Evolutionary conservation across 2,797 vertebrate genomes (phyloP).

Genomic region (Poeciliopsis turneri): DNA sequence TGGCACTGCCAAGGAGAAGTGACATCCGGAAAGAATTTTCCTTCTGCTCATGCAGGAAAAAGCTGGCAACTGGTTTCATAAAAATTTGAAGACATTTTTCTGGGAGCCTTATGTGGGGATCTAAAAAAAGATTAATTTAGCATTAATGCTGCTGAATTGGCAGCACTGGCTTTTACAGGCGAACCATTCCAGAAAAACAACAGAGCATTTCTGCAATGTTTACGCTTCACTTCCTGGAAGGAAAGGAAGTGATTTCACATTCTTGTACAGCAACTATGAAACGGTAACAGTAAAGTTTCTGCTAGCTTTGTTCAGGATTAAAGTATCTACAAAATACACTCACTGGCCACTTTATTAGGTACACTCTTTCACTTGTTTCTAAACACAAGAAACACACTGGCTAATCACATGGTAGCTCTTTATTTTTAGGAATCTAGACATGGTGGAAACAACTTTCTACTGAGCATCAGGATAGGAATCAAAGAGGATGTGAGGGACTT

Average conservation of each 20-base stretch:
- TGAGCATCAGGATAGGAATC: neutral
- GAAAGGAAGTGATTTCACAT: neutral
- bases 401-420: neutral
- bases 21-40: neutral
- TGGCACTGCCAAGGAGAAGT: neutral
- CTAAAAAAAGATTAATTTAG: neutral
- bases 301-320: neutral
- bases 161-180: neutral
- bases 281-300: neutral
- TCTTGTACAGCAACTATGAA: neutral
- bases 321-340: neutral
- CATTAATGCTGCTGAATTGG: constrained; percentile 3
- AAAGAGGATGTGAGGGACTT: neutral
- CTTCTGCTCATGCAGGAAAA: neutral
- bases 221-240: neutral
- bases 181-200: neutral
- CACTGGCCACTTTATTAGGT: neutral
- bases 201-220: neutral
- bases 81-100: neutral
- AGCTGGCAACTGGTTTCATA: neutral
- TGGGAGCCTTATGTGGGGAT: neutral
- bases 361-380: neutral
- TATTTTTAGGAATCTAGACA: neutral
- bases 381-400: neutral
- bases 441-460: neutral